These are phyloP conservation scores for Upupa epops DNA, from an alignment of 2,113 vertebrate species.

Conservation along the genomic window DNA sequence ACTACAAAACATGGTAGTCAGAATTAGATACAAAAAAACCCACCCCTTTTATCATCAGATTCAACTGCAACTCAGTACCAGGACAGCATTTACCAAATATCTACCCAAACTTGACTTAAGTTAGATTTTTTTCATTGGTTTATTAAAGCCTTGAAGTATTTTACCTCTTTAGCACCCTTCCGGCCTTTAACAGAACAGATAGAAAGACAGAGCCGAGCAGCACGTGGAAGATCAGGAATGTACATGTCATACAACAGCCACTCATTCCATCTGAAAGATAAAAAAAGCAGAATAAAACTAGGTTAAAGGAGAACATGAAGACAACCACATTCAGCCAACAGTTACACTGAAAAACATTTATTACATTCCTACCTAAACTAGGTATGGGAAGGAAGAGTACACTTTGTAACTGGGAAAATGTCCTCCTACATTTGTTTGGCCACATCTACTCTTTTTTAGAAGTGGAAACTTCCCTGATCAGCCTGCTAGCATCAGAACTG, in stretches of 20 bases:
- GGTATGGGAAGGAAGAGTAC: not conserved
- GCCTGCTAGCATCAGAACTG: not conserved
- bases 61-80: not conserved
- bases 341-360: not conserved
- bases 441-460: not conserved
- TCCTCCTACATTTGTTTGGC: not conserved
- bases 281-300: not conserved
- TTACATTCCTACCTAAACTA: not conserved
- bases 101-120: not conserved
- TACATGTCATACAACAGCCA: slow-evolving; percentile 97
- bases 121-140: not conserved
- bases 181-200: slow-evolving; percentile 98
- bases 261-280: slow-evolving; percentile 88
- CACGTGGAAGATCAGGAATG: slow-evolving; percentile 95
- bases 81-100: not conserved
- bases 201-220: slow-evolving; percentile 95
- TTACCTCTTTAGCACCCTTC: slow-evolving; percentile 97
- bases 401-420: not conserved
- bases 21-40: not conserved
- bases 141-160: not conserved
- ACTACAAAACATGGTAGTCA: not conserved
- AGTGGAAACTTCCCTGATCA: not conserved
- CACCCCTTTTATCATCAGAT: not conserved
- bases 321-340: not conserved
- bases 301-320: not conserved